Evolutionary conservation across 2,113 vertebrate species (phyloP).

Genomic region (human (Homo sapiens)): DNA sequence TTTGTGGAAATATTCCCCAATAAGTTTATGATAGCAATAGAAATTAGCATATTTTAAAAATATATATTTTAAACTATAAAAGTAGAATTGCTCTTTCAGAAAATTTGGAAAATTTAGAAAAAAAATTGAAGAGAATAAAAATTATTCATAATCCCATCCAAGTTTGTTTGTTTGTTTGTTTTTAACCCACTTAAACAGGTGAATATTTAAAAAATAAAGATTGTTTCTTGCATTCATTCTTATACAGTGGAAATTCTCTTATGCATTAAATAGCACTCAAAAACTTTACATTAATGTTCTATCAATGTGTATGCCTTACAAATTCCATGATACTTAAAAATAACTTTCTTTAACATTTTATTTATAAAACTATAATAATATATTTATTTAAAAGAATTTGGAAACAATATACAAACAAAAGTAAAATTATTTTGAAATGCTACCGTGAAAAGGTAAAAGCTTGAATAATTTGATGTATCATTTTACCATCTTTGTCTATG

Average conservation of each 20-base stretch:
- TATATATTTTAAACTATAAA: not conserved
- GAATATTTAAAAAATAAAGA: not conserved
- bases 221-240: not conserved
- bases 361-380: not conserved
- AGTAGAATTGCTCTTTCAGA: not conserved
- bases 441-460: not conserved
- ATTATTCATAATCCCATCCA: not conserved
- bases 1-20: not conserved
- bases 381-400: constrained; percentile 10
- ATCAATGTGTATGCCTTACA: not conserved
- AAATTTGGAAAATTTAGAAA: constrained; percentile 16
- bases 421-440: constrained; percentile 18
- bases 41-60: not conserved
- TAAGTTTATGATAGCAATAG: not conserved
- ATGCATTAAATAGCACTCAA: not conserved
- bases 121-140: not conserved
- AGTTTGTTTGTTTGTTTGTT: not conserved
- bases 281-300: not conserved
- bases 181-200: not conserved
- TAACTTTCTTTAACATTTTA: not conserved
- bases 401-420: not conserved
- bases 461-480: not conserved
- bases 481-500: not conserved
- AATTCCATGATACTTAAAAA: not conserved
- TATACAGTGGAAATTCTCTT: not conserved